These are phyloP conservation scores for Apodemia mormo DNA, from an alignment of 2,888 invertebrate genomes.

Conservation along the genomic window DNA sequence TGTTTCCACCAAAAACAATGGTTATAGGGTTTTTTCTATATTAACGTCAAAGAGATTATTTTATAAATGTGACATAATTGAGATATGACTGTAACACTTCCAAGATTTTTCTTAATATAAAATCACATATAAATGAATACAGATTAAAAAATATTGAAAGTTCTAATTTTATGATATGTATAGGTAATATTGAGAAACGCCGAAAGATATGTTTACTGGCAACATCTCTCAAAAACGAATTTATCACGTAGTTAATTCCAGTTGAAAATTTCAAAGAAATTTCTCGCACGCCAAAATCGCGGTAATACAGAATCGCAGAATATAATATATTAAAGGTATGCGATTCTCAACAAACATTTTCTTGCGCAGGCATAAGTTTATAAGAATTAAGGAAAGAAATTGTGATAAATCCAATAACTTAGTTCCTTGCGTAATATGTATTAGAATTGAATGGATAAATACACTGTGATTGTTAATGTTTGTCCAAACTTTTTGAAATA, in stretches of 20 bases:
- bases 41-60: no score
- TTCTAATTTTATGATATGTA: constrained; percentile 41
- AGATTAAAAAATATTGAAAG: constrained; percentile 35
- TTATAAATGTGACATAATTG: no score
- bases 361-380: not conserved
- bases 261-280: constrained; percentile 36
- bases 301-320: not conserved
- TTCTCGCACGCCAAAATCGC: constrained; percentile 38
- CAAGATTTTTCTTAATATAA: no score
- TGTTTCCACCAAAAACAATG: no score
- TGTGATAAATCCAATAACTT: no score
- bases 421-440: not conserved
- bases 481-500: not conserved
- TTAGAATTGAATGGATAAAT: not conserved
- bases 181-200: constrained; percentile 69
- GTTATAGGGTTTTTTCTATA: no score
- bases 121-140: constrained; percentile 39
- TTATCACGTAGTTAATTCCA: constrained; percentile 64
- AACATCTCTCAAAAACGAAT: constrained; percentile 75
- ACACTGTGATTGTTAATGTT: not conserved
- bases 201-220: constrained; percentile 80
- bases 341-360: constrained; percentile 19
- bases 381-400: not conserved
- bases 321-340: constrained; percentile 24
- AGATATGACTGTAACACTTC: no score